Percentiles rank a stretch among this genome's conserved stretches.
Evolutionary conservation across 2,797 vertebrate species (phyloP).

Genomic region (Sebastolobus altivelis): DNA sequence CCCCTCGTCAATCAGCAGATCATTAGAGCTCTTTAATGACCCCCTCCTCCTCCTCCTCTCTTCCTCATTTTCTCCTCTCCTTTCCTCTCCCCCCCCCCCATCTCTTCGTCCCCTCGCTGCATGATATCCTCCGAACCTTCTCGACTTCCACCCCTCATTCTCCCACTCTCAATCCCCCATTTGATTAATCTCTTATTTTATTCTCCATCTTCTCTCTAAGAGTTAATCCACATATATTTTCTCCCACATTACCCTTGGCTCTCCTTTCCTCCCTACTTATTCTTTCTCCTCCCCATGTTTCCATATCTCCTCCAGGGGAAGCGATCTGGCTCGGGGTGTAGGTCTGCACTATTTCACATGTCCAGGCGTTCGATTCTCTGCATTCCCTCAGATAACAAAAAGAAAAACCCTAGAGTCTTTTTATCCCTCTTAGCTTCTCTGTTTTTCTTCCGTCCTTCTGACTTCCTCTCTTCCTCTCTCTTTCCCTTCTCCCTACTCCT

Average conservation of each 20-base stretch:
- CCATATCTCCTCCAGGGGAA: conserved; percentile 62
- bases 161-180: background rate
- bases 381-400: conserved; percentile 68
- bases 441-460: conserved; percentile 45
- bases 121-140: conserved; percentile 30
- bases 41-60: conserved; percentile 32
- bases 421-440: conserved; percentile 31
- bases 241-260: conserved; percentile 14
- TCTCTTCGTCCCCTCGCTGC: conserved; percentile 23
- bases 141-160: conserved; percentile 14
- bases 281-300: conserved; percentile 32
- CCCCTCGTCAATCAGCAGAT: conserved; percentile 85
- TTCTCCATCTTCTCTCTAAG: conserved; percentile 25
- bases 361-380: conserved; percentile 49
- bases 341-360: conserved; percentile 71
- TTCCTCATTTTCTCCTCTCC: conserved; percentile 39
- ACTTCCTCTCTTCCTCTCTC: conserved; percentile 15
- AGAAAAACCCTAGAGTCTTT: conserved; percentile 11
- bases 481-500: background rate
- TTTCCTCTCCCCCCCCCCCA: conserved; percentile 12
- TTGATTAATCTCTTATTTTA: conserved; percentile 34
- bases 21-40: conserved; percentile 86
- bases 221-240: conserved; percentile 19
- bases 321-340: conserved; percentile 41
- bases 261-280: conserved; percentile 26